phyloP scores from a whole-genome alignment of 2,797 vertebrate species.

The Cyclura pinguis region DNA sequence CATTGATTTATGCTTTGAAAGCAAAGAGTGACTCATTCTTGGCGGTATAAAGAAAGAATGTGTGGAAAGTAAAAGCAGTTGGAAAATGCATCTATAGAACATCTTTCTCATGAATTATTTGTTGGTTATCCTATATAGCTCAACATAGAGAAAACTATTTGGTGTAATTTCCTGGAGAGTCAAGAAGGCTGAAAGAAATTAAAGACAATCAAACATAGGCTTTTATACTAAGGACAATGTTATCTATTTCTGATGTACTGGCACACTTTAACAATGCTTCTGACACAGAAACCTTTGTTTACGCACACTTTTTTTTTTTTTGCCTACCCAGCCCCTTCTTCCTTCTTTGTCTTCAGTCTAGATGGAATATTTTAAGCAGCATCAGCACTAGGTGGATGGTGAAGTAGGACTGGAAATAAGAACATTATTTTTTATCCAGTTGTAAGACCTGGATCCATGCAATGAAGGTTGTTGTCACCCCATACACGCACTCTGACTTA shows the following conservation, averaged over 20 bases:
- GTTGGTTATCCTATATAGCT: constrained; percentile 52
- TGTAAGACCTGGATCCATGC: no score
- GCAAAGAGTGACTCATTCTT: constrained; percentile 62
- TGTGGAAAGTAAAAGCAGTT: constrained; percentile 67
- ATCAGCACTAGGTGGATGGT: neutral
- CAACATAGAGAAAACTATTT: constrained; percentile 51
- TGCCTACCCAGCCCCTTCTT: no score
- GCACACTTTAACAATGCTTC: no score
- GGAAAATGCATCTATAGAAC: constrained; percentile 62
- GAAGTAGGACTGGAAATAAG: neutral
- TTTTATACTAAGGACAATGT: constrained; percentile 6
- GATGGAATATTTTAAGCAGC: no score
- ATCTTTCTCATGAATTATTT: constrained; percentile 64
- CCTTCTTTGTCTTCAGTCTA: no score
- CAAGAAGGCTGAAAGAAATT: neutral
- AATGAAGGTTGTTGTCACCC: no score
- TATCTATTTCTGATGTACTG: neutral
- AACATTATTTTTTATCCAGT: no score
- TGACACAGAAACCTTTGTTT: no score
- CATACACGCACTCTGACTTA: no score
- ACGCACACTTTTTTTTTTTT: no score
- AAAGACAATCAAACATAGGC: neutral
- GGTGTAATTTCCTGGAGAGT: constrained; percentile 39
- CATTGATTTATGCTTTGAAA: constrained; percentile 51
- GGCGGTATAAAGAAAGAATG: constrained; percentile 55